Base-by-base conservation (phyloP, 37 sponge, comb jelly and placozoan species). In the Lycopodina hypogea region DNA sequence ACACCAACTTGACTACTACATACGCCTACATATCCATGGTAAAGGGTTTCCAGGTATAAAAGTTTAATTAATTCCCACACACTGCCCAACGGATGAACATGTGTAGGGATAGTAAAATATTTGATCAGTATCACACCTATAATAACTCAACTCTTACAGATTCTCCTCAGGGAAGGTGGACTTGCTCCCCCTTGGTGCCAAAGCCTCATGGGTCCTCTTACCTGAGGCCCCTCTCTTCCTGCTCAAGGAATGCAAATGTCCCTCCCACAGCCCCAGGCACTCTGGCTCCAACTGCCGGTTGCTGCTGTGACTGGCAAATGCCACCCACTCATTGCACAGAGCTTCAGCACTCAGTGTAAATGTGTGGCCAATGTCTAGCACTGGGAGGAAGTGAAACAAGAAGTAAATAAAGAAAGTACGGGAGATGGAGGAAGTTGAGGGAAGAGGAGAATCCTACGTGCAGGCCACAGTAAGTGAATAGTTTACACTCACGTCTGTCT, bases 291-390 rank as follows among this genome's bases (percentile, higher is more conserved):
- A 40, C 35, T 76, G 69, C 69, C 84, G 57, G 24, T 56, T 35
- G 18, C 56, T 68, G 50, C 68, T 63, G 38, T 81, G 57, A 11
- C 38, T 33, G 57, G 83, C 29, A 38, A 72, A 74, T 28, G 83
- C 83, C 26, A 72, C 67, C 83, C 83, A 82, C 26, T 74, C 56
- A 28, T 82, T 66, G 39, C 51, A 74, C 51, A 82, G 68, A 63
- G 12, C 42, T 14, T 39, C 73, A 62, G 81, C 55, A 29, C 36
- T 21, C 15, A 78, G 52, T 32, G 26, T 33, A 35, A 50, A 67
- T 35, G 65, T 29, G 3, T 42, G 28, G 3, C 65, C 69, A 63
- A 78, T 24, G 21, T 78, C 79, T 33, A 34, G 52, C 53, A 78
- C 79, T 78, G 79, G 3, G 18, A 4, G 41, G 37, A 6, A 73